These are phyloP conservation scores for Chaetodon trifascialis DNA, from an alignment of 2,113 vertebrate genomes.

Conservation along the genomic window DNA sequence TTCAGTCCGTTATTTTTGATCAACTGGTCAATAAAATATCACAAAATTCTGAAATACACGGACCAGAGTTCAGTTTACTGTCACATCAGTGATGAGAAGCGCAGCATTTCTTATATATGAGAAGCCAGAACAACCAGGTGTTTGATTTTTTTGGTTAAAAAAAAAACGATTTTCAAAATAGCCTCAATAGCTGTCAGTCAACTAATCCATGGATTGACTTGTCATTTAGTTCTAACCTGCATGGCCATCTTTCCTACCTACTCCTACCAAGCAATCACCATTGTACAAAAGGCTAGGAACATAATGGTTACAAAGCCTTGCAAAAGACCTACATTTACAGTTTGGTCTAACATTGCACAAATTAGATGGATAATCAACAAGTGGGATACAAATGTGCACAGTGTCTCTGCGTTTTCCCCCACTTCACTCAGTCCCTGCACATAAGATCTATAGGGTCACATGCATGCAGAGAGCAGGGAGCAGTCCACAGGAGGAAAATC, in stretches of 20 bases:
- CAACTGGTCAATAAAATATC: no score
- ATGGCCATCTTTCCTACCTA: neutral
- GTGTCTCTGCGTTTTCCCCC: neutral
- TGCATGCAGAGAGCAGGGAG: constrained; percentile 17
- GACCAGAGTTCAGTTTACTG: neutral
- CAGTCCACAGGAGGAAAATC: constrained; percentile 49
- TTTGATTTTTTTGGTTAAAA: neutral
- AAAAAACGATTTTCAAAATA: neutral
- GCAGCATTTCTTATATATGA: neutral
- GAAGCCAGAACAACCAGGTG: neutral
- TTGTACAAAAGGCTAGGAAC: neutral
- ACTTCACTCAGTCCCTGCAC: constrained; percentile 13
- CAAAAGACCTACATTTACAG: neutral
- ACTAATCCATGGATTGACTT: neutral
- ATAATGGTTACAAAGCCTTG: neutral
- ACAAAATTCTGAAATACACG: neutral
- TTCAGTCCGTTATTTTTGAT: neutral
- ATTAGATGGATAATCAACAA: constrained; percentile 28
- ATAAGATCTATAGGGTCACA: constrained; percentile 15
- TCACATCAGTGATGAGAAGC: neutral
- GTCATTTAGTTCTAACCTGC: neutral
- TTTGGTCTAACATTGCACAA: neutral
- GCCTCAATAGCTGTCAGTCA: neutral
- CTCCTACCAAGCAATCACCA: neutral
- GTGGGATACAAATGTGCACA: constrained; percentile 15